Base-by-base conservation (phyloP, 2,888 invertebrate genomes). In the Aquatica leii region DNA sequence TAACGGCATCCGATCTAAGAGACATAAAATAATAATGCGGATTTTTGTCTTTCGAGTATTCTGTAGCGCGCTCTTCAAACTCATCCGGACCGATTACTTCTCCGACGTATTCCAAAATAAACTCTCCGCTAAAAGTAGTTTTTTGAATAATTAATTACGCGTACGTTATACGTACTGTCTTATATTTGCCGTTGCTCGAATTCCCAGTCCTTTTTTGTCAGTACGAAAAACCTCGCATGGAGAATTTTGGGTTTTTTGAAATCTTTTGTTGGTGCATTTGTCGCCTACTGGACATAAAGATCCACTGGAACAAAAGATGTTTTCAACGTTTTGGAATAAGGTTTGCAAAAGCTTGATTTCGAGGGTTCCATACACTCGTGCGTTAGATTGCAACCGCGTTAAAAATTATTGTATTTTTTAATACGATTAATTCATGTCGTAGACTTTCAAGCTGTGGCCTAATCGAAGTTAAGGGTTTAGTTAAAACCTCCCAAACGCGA, bases 1-100 rank as follows among this genome's bases (percentile, higher is more conserved):
- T 98, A 59, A 95, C 90, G 65, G 93, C 90, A 81, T 97, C 96
- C 0, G 94, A 92, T 77, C 95, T 91, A 48, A 98, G 83, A 0
- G 97, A 93, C 98, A 99, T 98, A 80, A 98, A 98, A 82, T 98
- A 99, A 80, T 96, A 96, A 82, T 99, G 98, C 34, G 89, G 86
- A 77, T 93, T 93, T 79, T 95, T 94, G 63, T 93, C 93, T 71
- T 92, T 90, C 0, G 95, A 94, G 81, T 98, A 98, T 46, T 90
- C 88, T 74, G 92, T 91, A 0, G 95, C 93, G 5, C 98, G 87
- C 57, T 89, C 87, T 77, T 93, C 92, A 82, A 98, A 98, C 79
- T 95, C 94, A 69, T 91, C 90, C 51, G 91, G 91, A 80, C 95
- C 93, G 6, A 98, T 84, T 0, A 99, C 97, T 84, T 99, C 99